A percentile compares a stretch with the other conserved stretches of the same genome.
These are phyloP conservation scores for Caenorhabditis virilis DNA, from an alignment of 2,888 invertebrate species.

Conservation along the genomic window DNA sequence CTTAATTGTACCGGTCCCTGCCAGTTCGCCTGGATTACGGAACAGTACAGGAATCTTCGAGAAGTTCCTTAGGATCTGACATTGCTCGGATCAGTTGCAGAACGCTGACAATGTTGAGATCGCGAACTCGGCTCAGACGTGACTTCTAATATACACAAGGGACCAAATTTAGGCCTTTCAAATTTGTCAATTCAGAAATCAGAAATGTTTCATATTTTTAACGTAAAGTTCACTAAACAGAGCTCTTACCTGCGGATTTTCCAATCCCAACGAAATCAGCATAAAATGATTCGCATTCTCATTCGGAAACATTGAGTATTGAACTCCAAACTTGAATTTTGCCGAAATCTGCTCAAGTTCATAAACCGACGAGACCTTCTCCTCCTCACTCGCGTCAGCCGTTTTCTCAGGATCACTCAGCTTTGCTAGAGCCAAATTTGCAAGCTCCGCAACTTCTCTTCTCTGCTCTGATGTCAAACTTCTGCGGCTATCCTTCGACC, in stretches of 20 bases:
- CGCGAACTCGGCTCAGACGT: too few relatives aligned
- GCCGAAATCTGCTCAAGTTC: constrained; percentile 28
- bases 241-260: constrained; percentile 56
- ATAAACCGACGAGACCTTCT: background rate
- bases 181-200: too few relatives aligned
- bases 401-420: background rate
- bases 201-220: too few relatives aligned
- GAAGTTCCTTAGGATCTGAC: too few relatives aligned
- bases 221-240: too few relatives aligned
- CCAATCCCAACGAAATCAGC: constrained; percentile 60
- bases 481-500: constrained; percentile 31
- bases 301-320: constrained; percentile 60
- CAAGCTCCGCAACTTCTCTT: constrained; percentile 13
- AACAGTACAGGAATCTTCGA: too few relatives aligned
- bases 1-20: too few relatives aligned
- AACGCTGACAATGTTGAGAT: too few relatives aligned
- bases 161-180: too few relatives aligned
- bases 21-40: too few relatives aligned
- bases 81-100: too few relatives aligned
- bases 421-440: background rate
- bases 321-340: constrained; percentile 56
- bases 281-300: constrained; percentile 33
- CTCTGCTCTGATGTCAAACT: constrained; percentile 22
- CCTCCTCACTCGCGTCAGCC: background rate
- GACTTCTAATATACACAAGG: too few relatives aligned